Conservation (phyloP, 2,888 invertebrate species). For the Agapostemon virescens region DNA sequence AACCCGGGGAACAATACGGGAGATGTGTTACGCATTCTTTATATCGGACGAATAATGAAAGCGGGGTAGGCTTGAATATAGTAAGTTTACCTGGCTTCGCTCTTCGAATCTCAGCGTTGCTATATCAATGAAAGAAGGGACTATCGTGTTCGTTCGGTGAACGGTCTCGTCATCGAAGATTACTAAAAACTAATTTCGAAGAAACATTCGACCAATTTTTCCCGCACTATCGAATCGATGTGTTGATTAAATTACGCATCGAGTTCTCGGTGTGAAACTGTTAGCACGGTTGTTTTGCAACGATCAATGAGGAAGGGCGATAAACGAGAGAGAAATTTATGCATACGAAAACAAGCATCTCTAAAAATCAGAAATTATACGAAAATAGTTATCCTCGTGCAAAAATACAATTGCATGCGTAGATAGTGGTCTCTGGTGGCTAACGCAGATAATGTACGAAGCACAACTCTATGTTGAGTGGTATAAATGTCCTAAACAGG, state of each 20-base stretch:
- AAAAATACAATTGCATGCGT: background rate
- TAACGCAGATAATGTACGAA: background rate
- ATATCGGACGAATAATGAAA: constrained; percentile 50
- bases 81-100: constrained; percentile 36
- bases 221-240: background rate
- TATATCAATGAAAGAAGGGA: constrained; percentile 40
- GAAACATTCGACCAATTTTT: background rate
- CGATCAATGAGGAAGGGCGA: background rate
- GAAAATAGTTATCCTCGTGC: background rate
- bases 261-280: background rate
- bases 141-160: constrained; percentile 27
- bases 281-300: background rate
- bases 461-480: background rate
- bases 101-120: background rate
- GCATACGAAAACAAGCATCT: background rate
- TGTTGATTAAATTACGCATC: background rate
- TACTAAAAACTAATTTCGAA: background rate
- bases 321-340: background rate
- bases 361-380: background rate
- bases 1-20: constrained; percentile 38
- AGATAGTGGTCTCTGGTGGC: background rate
- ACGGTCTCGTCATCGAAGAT: background rate
- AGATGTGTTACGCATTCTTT: constrained; percentile 52
- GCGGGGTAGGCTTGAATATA: constrained; percentile 27
- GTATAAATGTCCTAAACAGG: background rate